phyloP scores from a whole-genome alignment of 1,140 invertebrate species.

The Ceratina japonica region DNA sequence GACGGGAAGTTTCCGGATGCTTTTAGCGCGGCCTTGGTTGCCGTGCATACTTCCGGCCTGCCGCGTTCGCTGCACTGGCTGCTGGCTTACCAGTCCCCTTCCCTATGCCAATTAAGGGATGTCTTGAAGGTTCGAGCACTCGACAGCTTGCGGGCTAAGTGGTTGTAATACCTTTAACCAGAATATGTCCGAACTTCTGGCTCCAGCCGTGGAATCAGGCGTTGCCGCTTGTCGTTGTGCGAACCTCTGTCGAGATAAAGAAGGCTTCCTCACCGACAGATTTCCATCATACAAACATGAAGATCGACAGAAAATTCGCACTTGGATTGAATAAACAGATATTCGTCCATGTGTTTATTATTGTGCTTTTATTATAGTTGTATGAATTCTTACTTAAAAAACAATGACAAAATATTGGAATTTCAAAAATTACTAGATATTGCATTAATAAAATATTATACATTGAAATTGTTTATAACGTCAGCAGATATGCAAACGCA shows the following conservation, averaged over 20 bases:
- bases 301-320: no score
- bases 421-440: no score
- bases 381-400: no score
- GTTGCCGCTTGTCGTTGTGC: not conserved
- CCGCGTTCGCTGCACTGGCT: not conserved
- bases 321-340: no score
- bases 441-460: no score
- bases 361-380: no score
- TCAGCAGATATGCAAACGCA: conserved; percentile 22
- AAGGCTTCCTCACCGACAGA: not conserved
- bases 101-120: conserved; percentile 74
- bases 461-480: conserved; percentile 19
- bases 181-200: conserved; percentile 40
- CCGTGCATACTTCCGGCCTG: conserved; percentile 55
- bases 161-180: conserved; percentile 67
- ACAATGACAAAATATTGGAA: no score
- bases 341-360: no score
- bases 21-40: conserved; percentile 59
- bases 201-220: conserved; percentile 2
- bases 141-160: conserved; percentile 68
- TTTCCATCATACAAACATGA: not conserved
- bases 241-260: not conserved
- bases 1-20: conserved; percentile 60
- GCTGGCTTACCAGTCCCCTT: conserved; percentile 58
- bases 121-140: conserved; percentile 68